Percentiles rank a stretch among this genome's conserved stretches.
These are phyloP conservation scores for Chauna torquata DNA, from an alignment of 2,113 vertebrate genomes.

Conservation along the genomic window DNA sequence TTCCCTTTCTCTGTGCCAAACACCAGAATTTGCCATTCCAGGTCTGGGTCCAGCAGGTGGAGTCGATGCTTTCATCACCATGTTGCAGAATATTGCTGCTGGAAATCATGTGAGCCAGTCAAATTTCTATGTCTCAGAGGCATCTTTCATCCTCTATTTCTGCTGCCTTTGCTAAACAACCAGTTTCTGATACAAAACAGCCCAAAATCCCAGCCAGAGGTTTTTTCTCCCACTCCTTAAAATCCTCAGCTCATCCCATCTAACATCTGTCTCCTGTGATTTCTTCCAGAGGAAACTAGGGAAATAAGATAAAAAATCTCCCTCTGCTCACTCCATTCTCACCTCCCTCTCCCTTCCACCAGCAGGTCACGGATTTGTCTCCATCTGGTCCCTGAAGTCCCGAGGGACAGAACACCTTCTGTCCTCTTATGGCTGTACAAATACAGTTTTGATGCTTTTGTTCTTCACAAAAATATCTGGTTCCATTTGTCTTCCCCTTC, in stretches of 20 bases:
- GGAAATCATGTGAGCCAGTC: neutral
- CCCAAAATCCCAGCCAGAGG: neutral
- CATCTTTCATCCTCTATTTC: neutral
- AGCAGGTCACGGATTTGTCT: neutral
- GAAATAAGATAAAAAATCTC: neutral
- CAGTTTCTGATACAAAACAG: neutral
- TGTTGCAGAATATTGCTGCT: rapidly evolving
- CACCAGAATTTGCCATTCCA: neutral
- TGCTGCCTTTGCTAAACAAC: neutral
- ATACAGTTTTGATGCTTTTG: neutral
- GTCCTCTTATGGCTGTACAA: neutral
- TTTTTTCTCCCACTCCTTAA: neutral
- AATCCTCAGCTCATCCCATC: neutral
- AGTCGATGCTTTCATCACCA: neutral
- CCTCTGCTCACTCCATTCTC: neutral
- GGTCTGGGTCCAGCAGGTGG: neutral
- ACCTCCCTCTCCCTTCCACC: neutral
- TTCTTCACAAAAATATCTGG: neutral
- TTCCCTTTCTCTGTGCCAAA: neutral
- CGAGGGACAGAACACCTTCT: neutral
- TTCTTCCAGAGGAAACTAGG: neutral
- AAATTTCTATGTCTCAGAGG: neutral
- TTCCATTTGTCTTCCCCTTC: neutral
- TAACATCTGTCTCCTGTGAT: neutral
- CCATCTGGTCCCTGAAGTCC: neutral